A percentile compares a stretch with the other conserved stretches of the same genome.
Conservation (phyloP, 2,113 vertebrate genomes). For the Oncorhynchus clarkii region DNA sequence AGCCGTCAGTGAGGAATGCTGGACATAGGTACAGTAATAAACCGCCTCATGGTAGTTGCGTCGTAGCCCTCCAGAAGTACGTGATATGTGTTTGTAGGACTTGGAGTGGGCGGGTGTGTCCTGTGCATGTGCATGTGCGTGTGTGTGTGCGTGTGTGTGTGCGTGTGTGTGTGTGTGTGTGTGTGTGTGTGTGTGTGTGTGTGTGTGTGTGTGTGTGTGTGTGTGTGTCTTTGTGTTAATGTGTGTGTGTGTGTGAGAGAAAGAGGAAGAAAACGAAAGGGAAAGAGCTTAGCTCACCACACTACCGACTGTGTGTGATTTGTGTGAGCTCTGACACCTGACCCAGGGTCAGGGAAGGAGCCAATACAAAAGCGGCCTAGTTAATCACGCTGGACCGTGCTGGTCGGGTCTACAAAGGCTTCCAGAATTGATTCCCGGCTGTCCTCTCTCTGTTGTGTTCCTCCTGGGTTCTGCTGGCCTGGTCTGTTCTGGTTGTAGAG, state of each 20-base stretch:
- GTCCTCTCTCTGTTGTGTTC: background rate
- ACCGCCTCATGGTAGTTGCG: constrained; percentile 59
- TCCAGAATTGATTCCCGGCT: background rate
- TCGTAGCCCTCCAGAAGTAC: constrained; percentile 32
- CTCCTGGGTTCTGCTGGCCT: background rate
- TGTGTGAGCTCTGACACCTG: too few relatives aligned
- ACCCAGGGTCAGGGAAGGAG: too few relatives aligned
- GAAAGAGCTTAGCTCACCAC: too few relatives aligned
- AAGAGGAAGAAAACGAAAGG: background rate
- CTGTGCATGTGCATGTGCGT: background rate
- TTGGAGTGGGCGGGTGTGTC: constrained; percentile 28
- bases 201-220: too few relatives aligned
- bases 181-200: too few relatives aligned
- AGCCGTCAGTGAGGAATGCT: constrained; percentile 63
- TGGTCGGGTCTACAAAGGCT: too few relatives aligned
- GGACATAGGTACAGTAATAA: constrained; percentile 47
- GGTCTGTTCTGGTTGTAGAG: background rate
- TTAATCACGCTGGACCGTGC: too few relatives aligned
- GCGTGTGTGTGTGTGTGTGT: background rate
- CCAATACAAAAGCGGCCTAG: too few relatives aligned
- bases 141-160: constrained; percentile 47
- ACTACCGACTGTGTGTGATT: too few relatives aligned
- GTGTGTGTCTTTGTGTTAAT: too few relatives aligned
- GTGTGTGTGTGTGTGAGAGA: too few relatives aligned
- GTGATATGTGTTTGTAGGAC: constrained; percentile 9